phyloP scores from a whole-genome alignment of 1,140 invertebrate species.

The Ooceraea biroi region DNA sequence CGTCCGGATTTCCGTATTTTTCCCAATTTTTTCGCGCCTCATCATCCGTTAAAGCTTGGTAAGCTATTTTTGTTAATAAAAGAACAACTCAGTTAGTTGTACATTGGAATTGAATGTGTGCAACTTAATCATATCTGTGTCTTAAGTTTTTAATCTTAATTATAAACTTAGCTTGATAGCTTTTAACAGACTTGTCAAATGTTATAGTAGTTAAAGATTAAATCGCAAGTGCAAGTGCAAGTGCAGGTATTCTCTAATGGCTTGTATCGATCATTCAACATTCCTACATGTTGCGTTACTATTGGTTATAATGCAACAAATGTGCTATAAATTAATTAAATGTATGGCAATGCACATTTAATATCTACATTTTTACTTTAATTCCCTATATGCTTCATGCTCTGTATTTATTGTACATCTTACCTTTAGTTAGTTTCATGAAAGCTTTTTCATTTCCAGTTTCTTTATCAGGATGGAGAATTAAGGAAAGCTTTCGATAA shows the following conservation, averaged over 20 bases:
- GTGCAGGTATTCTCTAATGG: not conserved
- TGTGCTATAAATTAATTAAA: conserved; percentile 31
- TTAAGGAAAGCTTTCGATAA: conserved; percentile 96
- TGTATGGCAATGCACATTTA: not conserved
- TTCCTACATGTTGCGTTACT: not conserved
- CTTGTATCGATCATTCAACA: not conserved
- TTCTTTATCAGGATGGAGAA: conserved; percentile 99
- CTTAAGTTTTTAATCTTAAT: too few relatives aligned
- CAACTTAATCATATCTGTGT: not conserved
- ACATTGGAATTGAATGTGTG: conserved; percentile 21
- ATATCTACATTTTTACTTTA: not conserved
- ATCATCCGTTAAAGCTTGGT: conserved; percentile 96
- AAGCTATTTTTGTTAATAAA: conserved; percentile 84
- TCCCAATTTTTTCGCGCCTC: conserved; percentile 99
- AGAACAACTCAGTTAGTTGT: conserved; percentile 45
- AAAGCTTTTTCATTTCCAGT: conserved; percentile 99
- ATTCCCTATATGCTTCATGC: not conserved
- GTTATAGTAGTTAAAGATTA: not conserved
- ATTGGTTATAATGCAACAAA: not conserved
- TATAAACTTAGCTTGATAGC: not conserved
- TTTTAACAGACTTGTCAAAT: conserved; percentile 37
- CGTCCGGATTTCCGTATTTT: conserved; percentile 99
- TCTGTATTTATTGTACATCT: conserved; percentile 77
- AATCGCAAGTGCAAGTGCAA: conserved; percentile 21
- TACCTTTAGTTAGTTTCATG: conserved; percentile 99